Conservation (phyloP, 2,888 invertebrate species). For the Tanypteryx hageni region DNA sequence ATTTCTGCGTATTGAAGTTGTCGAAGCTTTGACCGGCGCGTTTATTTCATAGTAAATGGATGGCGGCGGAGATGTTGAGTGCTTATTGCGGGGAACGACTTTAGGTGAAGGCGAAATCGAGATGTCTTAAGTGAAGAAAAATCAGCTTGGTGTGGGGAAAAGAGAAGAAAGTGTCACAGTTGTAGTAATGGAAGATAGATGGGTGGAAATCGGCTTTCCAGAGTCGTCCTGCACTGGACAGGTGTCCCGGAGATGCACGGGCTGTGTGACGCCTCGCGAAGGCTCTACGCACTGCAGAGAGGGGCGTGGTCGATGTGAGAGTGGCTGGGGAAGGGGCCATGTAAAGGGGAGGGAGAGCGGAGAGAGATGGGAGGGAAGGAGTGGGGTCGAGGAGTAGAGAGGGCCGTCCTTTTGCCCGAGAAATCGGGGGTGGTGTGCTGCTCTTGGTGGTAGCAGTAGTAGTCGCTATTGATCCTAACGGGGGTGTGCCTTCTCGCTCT, state of each 20-base stretch:
- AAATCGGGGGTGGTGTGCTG: conserved; percentile 40
- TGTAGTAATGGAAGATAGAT: neutral
- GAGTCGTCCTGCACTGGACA: conserved; percentile 37
- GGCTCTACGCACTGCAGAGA: conserved; percentile 61
- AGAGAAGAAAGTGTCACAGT: too few species aligned
- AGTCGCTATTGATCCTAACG: conserved; percentile 63
- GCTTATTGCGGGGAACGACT: too few species aligned
- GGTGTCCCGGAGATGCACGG: conserved; percentile 62
- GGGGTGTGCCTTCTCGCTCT: conserved; percentile 57
- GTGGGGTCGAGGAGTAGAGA: conserved; percentile 35
- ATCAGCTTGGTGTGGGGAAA: too few species aligned
- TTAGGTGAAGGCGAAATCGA: too few species aligned
- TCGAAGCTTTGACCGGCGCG: too few species aligned
- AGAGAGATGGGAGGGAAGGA: neutral
- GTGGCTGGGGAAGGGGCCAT: conserved; percentile 40
- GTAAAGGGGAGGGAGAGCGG: neutral
- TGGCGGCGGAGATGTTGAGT: too few species aligned
- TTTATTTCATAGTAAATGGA: too few species aligned
- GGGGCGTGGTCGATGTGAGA: conserved; percentile 61
- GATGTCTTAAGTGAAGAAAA: too few species aligned
- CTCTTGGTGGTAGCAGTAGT: conserved; percentile 62
- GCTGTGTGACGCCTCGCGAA: conserved; percentile 48
- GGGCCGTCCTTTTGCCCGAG: conserved; percentile 17
- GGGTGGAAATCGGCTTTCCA: neutral
- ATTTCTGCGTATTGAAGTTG: too few species aligned